Base-by-base conservation (phyloP, 2,797 vertebrate genomes). In the Acrocephalus scirpaceus region DNA sequence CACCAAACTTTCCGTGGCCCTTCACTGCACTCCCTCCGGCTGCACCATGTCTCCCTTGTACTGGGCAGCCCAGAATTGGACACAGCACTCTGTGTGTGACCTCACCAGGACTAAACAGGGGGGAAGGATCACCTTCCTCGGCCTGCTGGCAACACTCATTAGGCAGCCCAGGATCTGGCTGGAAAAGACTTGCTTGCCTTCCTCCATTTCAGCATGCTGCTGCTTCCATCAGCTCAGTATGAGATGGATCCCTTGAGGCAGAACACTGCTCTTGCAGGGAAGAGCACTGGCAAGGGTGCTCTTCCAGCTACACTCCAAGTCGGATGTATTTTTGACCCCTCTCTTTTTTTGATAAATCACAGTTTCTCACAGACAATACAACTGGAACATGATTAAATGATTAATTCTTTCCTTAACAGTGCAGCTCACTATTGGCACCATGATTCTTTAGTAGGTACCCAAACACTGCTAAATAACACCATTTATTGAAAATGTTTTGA, bases 401-500 rank as follows among this genome's bases (percentile, higher is more conserved):
- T 71, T 16, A 76, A 70, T 45, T 75, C 34, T n/a, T 19, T 76
- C n/a, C 29, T 36, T 48, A 30, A 76, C 51, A 54, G 15, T 32
- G 14, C n/a, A 40, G 36, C 29, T 91, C 64, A 82, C 56, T 79
- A 42, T 0, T 29, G 48, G 30, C 34, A 50, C 5, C 25, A 21
- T 7, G 32, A 87, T 47, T 80, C 54, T 93, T 82, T 47, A 84
- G 45, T 10, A 94, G 44, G 21, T 42, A 84, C 26, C 36, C 45
- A 50, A 70, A 51, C 23, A 54, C 26, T 38, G 93, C 66, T 8
- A 18, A 91, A 32, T 76, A 85, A 64, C 25, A 83, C 6, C 11
- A n/a, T 94, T 96, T 94, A 94, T 85, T 90, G 88, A 85, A 84
- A 90, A 92, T 88, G 32, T 23, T 83, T 95, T 91, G 60, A 84